Evolutionary conservation across 2,888 invertebrate species (phyloP).

Genomic region (Xestia sexstrigata): DNA sequence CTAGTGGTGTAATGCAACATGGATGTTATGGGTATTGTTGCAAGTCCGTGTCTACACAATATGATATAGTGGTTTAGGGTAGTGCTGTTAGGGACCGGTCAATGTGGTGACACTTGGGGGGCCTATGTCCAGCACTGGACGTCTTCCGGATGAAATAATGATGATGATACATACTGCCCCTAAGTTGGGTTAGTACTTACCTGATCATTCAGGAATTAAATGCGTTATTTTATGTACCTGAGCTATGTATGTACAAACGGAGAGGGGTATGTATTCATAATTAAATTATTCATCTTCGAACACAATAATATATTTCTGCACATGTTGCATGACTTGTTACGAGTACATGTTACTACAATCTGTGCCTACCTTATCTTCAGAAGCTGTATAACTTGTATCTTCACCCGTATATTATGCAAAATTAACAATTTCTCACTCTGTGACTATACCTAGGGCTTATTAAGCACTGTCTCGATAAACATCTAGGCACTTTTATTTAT

Average conservation of each 20-base stretch:
- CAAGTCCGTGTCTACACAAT: not conserved
- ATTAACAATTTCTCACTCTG: conserved; percentile 20
- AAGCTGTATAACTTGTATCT: not conserved
- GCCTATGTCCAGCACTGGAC: no score
- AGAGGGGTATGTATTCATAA: not conserved
- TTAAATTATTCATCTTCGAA: not conserved
- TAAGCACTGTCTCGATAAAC: conserved; percentile 24
- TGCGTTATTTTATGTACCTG: not conserved
- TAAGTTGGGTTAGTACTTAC: not conserved
- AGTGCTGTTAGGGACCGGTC: not conserved
- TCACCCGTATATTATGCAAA: conserved; percentile 11
- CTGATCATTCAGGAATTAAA: no score
- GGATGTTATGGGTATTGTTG: not conserved
- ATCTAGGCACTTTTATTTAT: conserved; percentile 35
- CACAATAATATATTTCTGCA: not conserved
- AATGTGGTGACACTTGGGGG: no score
- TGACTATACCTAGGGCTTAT: not conserved
- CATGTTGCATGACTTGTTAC: not conserved
- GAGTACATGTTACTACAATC: not conserved
- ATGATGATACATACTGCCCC: not conserved
- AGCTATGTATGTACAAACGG: not conserved
- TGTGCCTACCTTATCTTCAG: not conserved
- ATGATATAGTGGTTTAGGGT: not conserved
- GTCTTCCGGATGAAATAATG: no score
- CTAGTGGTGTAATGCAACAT: conserved; percentile 1